A percentile compares a stretch with the other conserved stretches of the same genome.
phyloP scores from a whole-genome alignment of 2,797 vertebrate genomes.

The Accipiter superciliosus region DNA sequence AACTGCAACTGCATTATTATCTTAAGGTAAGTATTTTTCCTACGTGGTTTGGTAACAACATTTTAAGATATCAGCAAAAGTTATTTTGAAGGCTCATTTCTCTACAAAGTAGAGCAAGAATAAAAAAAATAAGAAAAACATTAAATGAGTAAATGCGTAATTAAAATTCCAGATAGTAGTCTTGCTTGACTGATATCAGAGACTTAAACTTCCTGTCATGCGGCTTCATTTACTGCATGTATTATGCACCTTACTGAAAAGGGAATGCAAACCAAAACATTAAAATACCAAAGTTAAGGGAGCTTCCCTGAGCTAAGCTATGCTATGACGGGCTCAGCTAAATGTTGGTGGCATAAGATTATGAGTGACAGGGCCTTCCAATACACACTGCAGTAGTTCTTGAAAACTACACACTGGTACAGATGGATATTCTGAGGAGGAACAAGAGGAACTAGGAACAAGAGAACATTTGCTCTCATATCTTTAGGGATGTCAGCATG shows the following conservation, averaged over 20 bases:
- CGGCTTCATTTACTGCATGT: background rate
- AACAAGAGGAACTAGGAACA: background rate
- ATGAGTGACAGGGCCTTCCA: background rate
- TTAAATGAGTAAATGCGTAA: background rate
- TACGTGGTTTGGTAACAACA: background rate
- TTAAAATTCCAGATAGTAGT: background rate
- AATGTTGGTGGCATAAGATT: background rate
- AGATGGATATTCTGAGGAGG: background rate
- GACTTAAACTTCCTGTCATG: background rate
- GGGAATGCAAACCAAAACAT: conserved; percentile 27
- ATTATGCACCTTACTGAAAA: background rate
- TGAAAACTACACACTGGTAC: background rate
- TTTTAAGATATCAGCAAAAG: background rate
- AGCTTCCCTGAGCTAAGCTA: background rate
- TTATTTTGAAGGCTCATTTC: background rate
- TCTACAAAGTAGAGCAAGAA: background rate
- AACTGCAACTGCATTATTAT: background rate
- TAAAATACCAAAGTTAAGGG: background rate
- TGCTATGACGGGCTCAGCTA: background rate
- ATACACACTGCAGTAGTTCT: background rate
- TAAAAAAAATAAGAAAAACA: background rate
- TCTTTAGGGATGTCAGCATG: background rate
- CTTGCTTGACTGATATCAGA: background rate
- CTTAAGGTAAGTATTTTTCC: background rate
- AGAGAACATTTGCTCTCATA: background rate